Conservation (phyloP, 1,140 invertebrate species). For the Gyrodactylus bullatarudis region DNA sequence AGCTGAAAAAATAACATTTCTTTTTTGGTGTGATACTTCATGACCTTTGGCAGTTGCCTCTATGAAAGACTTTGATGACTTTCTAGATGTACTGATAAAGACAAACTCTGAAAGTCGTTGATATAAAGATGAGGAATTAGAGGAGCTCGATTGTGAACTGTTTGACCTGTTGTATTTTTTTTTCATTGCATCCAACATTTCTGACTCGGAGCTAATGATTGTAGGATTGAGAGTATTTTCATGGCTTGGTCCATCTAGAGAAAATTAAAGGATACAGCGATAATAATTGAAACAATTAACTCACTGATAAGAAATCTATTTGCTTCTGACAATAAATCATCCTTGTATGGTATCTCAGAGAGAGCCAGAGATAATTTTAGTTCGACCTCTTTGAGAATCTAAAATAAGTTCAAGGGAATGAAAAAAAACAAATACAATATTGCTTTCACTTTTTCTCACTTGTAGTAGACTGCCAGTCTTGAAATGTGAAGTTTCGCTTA, state of each 20-base stretch:
- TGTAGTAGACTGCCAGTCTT: not conserved
- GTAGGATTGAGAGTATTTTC: not conserved
- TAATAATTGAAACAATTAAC: not conserved
- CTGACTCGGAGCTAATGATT: not conserved
- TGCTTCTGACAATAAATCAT: not conserved
- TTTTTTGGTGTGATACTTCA: not conserved
- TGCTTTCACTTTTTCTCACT: not conserved
- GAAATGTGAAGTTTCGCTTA: too few relatives aligned
- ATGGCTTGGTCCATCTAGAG: not conserved
- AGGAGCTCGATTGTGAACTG: not conserved
- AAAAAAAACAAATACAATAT: not conserved
- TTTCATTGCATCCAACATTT: not conserved
- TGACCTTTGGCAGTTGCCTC: not conserved
- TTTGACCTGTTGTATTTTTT: not conserved
- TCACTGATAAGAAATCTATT: not conserved
- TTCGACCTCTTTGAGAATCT: not conserved
- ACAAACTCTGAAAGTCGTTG: not conserved
- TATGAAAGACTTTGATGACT: not conserved
- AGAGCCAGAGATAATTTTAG: not conserved
- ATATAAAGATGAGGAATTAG: not conserved
- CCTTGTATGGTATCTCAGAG: not conserved
- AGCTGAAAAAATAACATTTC: not conserved
- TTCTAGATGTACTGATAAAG: too few relatives aligned
- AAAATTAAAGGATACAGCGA: not conserved
- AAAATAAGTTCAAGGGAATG: not conserved